Evolutionary conservation across 2,888 invertebrate species (phyloP), one percentile per base, ranked within the genome.

Genomic region (Ophion ventricosus): DNA sequence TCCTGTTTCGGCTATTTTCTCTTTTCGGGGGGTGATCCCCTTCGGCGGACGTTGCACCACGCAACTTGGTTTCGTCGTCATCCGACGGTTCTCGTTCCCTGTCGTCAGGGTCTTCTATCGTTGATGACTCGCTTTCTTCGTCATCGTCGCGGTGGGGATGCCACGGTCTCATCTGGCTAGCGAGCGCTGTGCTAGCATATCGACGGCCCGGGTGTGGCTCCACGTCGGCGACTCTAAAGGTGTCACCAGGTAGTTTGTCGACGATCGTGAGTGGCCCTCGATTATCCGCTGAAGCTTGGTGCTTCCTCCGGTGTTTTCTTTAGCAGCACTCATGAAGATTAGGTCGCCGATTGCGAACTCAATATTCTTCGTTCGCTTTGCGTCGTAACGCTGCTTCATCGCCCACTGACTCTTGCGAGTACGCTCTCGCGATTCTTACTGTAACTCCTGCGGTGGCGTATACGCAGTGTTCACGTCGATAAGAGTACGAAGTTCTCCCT

Each of bases 271-370:
- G 20, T 23, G 57, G 57, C 17, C 57, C 57, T 20, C 57, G 57
- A 17, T 57, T 11, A 10, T 11, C 7, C 23, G n/a, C 57, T 57
- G 20, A 0, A 82, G 29, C 61, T 82, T 82, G 0, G 74, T 73
- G 17, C 69, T 74, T 20, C 78, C 78, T 17, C 72, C 77, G 2
- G 78, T 82, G 5, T 56, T 40, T 5, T n/a, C 25, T 0, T 63
- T 25, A 11, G 67, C 63, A 35, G 67, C 35, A 35, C 54, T 57
- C 67, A 78, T 82, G 25, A 57, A 78, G 0, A 82, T 74, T 2
- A 82, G 61, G 49, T 82, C 74, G 0, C 82, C 82, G 23, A 73
- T 35, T 5, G 54, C 26, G 40, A 76, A 83, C 23, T 77, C 54
- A 10, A 57, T 70, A 8, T 49, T 64, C n/a, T 23, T 61, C 1